These are phyloP conservation scores for Mayetiola destructor DNA, from an alignment of 2,888 invertebrate species.

Conservation along the genomic window DNA sequence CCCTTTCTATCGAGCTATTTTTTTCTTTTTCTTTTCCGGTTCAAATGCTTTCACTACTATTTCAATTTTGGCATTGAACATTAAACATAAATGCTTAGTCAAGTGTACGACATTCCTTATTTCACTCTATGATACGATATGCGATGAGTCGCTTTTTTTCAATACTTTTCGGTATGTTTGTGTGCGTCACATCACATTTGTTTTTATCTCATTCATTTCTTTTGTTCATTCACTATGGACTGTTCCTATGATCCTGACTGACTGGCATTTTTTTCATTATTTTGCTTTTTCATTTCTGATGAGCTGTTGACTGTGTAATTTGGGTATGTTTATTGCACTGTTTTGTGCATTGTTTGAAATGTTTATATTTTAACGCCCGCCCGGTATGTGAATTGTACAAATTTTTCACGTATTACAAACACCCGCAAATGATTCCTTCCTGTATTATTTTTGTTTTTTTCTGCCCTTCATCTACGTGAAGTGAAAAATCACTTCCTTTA, in stretches of 20 bases:
- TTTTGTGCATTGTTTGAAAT: not conserved
- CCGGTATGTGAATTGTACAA: not conserved
- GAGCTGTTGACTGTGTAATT: slow-evolving; percentile 10
- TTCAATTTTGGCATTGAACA: not conserved
- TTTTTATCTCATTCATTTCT: not conserved
- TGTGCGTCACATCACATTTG: too few relatives aligned
- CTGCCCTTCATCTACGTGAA: not conserved
- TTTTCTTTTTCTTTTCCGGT: too few relatives aligned
- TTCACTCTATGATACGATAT: not conserved
- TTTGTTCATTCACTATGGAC: not conserved
- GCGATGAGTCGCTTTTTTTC: not conserved
- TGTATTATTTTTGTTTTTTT: not conserved
- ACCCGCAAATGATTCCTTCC: not conserved
- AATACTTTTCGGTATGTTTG: too few relatives aligned
- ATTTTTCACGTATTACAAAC: not conserved
- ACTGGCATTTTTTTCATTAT: not conserved
- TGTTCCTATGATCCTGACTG: not conserved
- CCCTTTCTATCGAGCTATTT: too few relatives aligned
- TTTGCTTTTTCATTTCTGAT: not conserved
- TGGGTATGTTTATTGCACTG: slow-evolving; percentile 3
- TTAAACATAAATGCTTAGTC: not conserved
- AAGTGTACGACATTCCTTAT: not conserved
- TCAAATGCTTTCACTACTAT: too few relatives aligned
- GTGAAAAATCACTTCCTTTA: too few relatives aligned
- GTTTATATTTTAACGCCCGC: not conserved